A percentile compares a stretch with the other conserved stretches of the same genome.
phyloP scores from a whole-genome alignment of 2,888 invertebrate species.

The Melanostoma mellinum region DNA sequence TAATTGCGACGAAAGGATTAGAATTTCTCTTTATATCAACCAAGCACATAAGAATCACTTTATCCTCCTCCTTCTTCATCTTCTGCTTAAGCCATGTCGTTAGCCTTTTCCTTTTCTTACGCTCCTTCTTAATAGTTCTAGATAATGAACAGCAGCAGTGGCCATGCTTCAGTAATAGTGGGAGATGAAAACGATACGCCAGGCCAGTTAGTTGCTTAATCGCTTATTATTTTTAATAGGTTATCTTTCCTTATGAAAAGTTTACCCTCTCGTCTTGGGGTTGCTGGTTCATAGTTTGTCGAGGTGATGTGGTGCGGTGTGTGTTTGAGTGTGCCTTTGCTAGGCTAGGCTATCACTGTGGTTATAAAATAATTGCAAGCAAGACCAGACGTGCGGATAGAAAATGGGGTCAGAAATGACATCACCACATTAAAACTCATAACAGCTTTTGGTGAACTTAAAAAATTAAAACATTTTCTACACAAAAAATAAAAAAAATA shows the following conservation, averaged over 20 bases:
- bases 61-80: conserved; percentile 13
- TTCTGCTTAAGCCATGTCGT: conserved; percentile 33
- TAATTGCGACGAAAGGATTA: conserved; percentile 63
- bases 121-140: conserved; percentile 60
- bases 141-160: conserved; percentile 68
- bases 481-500: conserved; percentile 1
- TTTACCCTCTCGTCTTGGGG: conserved; percentile 60
- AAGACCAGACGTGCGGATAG: conserved; percentile 25
- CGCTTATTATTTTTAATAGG: conserved; percentile 73
- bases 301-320: not conserved
- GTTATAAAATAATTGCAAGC: conserved; percentile 36
- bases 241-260: conserved; percentile 70
- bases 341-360: conserved; percentile 47
- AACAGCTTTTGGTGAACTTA: conserved; percentile 3
- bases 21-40: conserved; percentile 20
- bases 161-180: conserved; percentile 47
- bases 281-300: conserved; percentile 18
- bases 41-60: conserved; percentile 44
- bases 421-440: conserved; percentile 45
- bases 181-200: conserved; percentile 63
- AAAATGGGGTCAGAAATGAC: conserved; percentile 54
- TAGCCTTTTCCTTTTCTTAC: not conserved
- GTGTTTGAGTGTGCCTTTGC: conserved; percentile 1
- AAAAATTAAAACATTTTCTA: not conserved
- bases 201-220: conserved; percentile 71